Percentiles rank a stretch among this genome's conserved stretches.
phyloP scores from a whole-genome alignment of 2,888 invertebrate genomes.

The Eurytoma adleriae region DNA sequence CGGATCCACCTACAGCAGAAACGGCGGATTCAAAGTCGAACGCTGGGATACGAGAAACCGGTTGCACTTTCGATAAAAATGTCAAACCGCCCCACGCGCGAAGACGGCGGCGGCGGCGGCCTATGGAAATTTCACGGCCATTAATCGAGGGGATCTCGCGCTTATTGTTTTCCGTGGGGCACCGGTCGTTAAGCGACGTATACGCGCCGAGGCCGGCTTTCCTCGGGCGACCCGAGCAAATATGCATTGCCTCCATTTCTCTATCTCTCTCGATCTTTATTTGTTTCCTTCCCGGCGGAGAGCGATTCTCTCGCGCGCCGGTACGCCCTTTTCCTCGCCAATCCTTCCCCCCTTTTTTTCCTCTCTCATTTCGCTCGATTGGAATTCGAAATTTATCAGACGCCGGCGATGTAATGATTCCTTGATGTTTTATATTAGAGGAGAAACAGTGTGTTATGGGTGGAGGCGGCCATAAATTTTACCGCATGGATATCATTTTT shows the following conservation, averaged over 20 bases:
- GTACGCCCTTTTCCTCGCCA: background rate
- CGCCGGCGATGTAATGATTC: no score
- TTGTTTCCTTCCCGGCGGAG: conserved; percentile 32
- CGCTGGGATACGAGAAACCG: conserved; percentile 39
- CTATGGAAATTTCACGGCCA: conserved; percentile 58
- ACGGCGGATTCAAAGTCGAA: conserved; percentile 14
- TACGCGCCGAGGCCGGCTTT: conserved; percentile 40
- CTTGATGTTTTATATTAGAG: no score
- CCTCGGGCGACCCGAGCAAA: conserved; percentile 42
- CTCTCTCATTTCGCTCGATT: background rate
- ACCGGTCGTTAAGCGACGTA: conserved; percentile 51
- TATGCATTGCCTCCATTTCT: conserved; percentile 47
- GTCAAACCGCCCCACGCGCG: conserved; percentile 50
- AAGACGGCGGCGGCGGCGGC: conserved; percentile 29
- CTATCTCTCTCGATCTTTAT: conserved; percentile 51
- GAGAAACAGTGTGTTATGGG: no score
- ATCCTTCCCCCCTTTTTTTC: background rate
- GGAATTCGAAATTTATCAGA: no score
- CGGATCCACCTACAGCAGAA: background rate
- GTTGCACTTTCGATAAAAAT: conserved; percentile 55
- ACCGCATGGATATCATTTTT: no score
- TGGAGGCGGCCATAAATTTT: no score
- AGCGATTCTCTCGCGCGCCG: background rate
- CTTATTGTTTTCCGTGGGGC: conserved; percentile 57
- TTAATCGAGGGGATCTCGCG: conserved; percentile 56